Conservation (phyloP, 1,140 invertebrate genomes). For the Aphelinus atriplicis region DNA sequence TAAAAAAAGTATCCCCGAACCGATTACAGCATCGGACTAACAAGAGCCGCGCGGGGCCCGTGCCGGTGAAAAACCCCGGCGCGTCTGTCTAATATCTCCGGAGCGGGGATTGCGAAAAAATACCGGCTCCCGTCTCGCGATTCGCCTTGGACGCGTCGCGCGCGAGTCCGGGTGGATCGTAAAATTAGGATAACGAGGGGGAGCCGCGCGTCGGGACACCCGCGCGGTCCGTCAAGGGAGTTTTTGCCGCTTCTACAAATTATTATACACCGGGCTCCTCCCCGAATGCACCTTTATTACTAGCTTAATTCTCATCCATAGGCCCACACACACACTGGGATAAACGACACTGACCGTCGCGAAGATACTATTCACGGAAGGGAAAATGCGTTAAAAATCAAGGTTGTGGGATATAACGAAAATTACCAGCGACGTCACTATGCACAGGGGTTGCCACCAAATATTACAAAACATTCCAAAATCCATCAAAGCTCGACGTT, state of each 20-base stretch:
- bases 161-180: constrained; percentile 45
- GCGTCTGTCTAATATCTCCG: too few relatives aligned
- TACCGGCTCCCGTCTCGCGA: too few relatives aligned
- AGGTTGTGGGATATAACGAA: too few relatives aligned
- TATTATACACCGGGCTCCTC: constrained; percentile 1
- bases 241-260: constrained; percentile 7
- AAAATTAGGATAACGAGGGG: constrained; percentile 58
- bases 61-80: too few relatives aligned
- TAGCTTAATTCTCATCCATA: constrained; percentile 48
- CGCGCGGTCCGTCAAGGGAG: background rate
- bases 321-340: constrained; percentile 45
- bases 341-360: background rate
- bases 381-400: too few relatives aligned
- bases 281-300: constrained; percentile 48
- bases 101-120: too few relatives aligned
- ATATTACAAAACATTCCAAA: too few relatives aligned
- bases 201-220: background rate
- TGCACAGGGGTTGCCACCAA: too few relatives aligned
- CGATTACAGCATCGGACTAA: constrained; percentile 12
- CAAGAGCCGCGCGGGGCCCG: background rate
- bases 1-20: background rate
- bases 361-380: too few relatives aligned
- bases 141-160: too few relatives aligned
- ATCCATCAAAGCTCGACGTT: too few relatives aligned
- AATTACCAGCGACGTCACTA: too few relatives aligned